Evolutionary conservation across 2,888 invertebrate species (phyloP), one percentile per base, ranked within the genome.

Genomic region (Parasteatoda lunata): DNA sequence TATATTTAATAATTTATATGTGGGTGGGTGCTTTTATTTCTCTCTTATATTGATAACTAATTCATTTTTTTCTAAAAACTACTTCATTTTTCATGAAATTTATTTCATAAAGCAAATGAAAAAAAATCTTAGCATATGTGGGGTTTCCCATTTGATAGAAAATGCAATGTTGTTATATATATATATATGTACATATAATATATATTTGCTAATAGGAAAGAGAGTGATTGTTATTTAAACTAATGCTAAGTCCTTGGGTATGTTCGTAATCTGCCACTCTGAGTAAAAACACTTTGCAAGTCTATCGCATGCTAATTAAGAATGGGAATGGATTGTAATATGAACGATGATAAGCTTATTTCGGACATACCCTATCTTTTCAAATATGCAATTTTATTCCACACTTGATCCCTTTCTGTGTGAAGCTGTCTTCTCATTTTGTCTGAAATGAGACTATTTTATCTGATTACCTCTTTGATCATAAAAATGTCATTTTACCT

Each of bases 161-260:
- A 80, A 66, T 72, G 80, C 80, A 80, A 80, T 73, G 80, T 80
- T 80, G 80, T 80, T 80, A 80, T 80, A 80, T 72, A 80, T 80
- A 72, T 80, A 65, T 80, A 68, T 80, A 72, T 80, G 47, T 80
- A 66, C 72, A 30, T 68, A 68, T 77, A 77, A 80, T 79, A 79
- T 80, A 80, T 80, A 80, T 80, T 72, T 80, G 80, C 80, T 80
- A 80, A 72, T 80, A 80, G 80, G 72, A 80, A 80, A 78, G 72
- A 65, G 73, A 73, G 73, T 80, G 80, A 72, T 66, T 72, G 72
- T 80, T 72, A 66, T 80, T 80, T 80, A 80, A 64, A 80, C 66
- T 80, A 48, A 80, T 66, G 80, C 80, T 30, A 30, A 30, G 30
- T 30, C 30, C 30, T 30, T 30, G 30, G 30, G 30, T 30, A 30